Evolutionary conservation across 2,113 vertebrate genomes (phyloP).

Genomic region (Amphilophus citrinellus): DNA sequence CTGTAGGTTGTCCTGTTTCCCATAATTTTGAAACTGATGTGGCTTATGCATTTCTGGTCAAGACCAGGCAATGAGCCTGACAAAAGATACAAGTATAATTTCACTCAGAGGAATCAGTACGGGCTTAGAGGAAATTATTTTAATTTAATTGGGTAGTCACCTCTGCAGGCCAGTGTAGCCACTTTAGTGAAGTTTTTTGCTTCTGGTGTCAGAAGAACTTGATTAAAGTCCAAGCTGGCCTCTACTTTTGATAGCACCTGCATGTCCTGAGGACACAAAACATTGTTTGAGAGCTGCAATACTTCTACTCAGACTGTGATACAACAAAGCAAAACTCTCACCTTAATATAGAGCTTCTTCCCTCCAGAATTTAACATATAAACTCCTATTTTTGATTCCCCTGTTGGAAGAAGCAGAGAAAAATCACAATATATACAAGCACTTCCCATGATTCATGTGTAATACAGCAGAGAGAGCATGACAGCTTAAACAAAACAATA

Average conservation of each 20-base stretch:
- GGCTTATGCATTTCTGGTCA: conserved; percentile 74
- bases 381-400: conserved; percentile 86
- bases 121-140: not conserved
- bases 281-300: not conserved
- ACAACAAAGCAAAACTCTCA: conserved; percentile 64
- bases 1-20: conserved; percentile 77
- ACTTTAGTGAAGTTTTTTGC: conserved; percentile 90
- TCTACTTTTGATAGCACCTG: conserved; percentile 84
- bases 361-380: conserved; percentile 92
- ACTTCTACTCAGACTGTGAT: not conserved
- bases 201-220: conserved; percentile 85
- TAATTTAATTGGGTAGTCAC: conserved; percentile 70
- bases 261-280: conserved; percentile 80
- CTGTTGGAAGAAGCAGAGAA: conserved; percentile 67
- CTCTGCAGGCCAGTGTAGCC: conserved; percentile 89
- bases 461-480: conserved; percentile 1
- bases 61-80: conserved; percentile 80
- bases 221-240: conserved; percentile 84
- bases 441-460: not conserved
- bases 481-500: not conserved
- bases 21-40: conserved; percentile 70
- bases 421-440: not conserved
- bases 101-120: not conserved
- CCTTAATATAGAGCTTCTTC: conserved; percentile 91
- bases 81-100: not conserved